Percentiles rank a stretch among this genome's conserved stretches.
phyloP scores from a whole-genome alignment of 2,113 vertebrate species.

The Corythoichthys intestinalis region DNA sequence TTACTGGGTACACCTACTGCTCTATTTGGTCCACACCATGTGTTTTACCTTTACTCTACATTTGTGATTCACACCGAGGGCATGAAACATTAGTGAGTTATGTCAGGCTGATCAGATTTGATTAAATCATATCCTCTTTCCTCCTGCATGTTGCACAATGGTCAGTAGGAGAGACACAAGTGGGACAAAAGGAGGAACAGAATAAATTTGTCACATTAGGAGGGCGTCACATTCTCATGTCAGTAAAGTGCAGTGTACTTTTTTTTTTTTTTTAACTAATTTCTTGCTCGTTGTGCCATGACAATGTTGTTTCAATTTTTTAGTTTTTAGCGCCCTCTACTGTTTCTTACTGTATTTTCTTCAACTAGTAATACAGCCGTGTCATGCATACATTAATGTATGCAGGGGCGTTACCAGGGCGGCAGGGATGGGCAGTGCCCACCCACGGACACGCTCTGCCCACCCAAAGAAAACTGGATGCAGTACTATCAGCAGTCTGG shows the following conservation, averaged over 20 bases:
- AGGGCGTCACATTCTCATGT: slow-evolving; percentile 4
- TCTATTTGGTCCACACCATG: too few species aligned
- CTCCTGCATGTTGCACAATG: slow-evolving; percentile 4
- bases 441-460: too few species aligned
- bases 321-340: neutral
- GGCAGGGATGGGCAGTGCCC: too few species aligned
- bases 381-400: neutral
- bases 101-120: slow-evolving; percentile 39
- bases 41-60: neutral
- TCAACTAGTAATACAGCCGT: neutral
- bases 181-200: slow-evolving; percentile 21
- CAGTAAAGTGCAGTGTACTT: neutral
- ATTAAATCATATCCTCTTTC: slow-evolving; percentile 51
- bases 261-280: neutral
- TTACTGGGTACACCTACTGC: neutral
- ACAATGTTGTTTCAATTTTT: neutral
- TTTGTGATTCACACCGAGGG: slow-evolving; percentile 53
- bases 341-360: neutral
- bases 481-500: too few species aligned
- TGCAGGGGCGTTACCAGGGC: too few species aligned
- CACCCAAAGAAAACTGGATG: too few species aligned
- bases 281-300: neutral
- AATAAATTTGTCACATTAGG: neutral
- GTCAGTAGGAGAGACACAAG: slow-evolving; percentile 32
- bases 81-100: slow-evolving; percentile 43